phyloP scores from a whole-genome alignment of 2,797 vertebrate genomes.

The Bufotes viridis region DNA sequence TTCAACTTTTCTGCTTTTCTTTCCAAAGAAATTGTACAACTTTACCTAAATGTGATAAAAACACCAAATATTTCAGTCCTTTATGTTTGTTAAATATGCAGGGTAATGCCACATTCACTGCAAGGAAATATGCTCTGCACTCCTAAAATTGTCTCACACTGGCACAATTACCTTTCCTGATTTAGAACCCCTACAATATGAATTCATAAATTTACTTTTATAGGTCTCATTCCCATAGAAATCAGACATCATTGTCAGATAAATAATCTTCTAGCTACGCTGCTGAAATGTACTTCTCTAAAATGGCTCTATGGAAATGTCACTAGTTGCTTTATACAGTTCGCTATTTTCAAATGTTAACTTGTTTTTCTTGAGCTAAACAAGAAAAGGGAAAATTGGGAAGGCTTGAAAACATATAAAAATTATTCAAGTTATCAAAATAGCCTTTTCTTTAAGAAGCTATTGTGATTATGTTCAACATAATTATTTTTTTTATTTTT shows the following conservation, averaged over 20 bases:
- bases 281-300: slow-evolving; percentile 31
- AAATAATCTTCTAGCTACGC: slow-evolving; percentile 43
- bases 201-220: slow-evolving; percentile 55
- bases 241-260: slow-evolving; percentile 52
- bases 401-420: background rate
- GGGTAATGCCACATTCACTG: slow-evolving; percentile 27
- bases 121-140: slow-evolving; percentile 36
- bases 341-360: slow-evolving; percentile 48
- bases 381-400: background rate
- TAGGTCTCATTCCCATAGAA: slow-evolving; percentile 39
- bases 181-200: slow-evolving; percentile 47
- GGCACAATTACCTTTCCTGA: slow-evolving; percentile 47
- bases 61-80: slow-evolving; percentile 39
- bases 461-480: background rate
- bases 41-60: slow-evolving; percentile 25
- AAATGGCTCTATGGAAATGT: slow-evolving; percentile 55
- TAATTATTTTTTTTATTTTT: background rate
- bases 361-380: slow-evolving; percentile 41
- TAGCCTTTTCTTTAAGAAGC: background rate
- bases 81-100: slow-evolving; percentile 54
- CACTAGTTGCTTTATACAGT: slow-evolving; percentile 43
- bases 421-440: background rate
- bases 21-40: slow-evolving; percentile 4
- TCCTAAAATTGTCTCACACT: slow-evolving; percentile 48
- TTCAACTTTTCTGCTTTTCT: slow-evolving; percentile 21